Base-by-base conservation (phyloP, 2,797 vertebrate genomes). In the Strix occidentalis region DNA sequence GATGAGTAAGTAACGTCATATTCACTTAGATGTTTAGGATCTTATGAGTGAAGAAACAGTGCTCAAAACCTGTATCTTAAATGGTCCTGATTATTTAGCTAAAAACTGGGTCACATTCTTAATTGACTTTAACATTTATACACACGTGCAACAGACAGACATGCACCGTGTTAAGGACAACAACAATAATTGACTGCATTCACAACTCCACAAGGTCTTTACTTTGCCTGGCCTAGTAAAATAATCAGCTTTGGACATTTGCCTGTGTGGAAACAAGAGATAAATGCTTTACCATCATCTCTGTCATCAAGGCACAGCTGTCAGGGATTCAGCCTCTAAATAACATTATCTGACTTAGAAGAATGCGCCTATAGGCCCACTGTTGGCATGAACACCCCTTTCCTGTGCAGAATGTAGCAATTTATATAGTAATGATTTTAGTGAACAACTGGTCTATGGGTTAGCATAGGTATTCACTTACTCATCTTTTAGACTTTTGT, bases 311-410 rank as follows among this genome's bases (percentile, higher is more conserved):
- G 15, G 29, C 69, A 93, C 72, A 93, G 68, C 46, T 93, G 76
- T 83, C 46, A 66, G 26, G 28, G 56, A 91, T 80, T 94, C 77
- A 72, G 41, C 19, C 18, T 75, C 53, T 80, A 69, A 94, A 77
- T 83, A 92, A 78, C 16, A 51, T 50, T 24, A 90, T 83, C 41
- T 81, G 78, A 93, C 51, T 35, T 68, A 33, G 56, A 84, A 95
- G 51, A 93, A 80, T 82, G 33, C 1, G 43, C 68, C 54, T 68
- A 28, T 72, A 88, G 4, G 1, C 31, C 21, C 17, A 54, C 39
- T 71, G 39, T n/a, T 93, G 84, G 70, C 58, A 79, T 26, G 9
- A 81, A 13, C 37, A 70, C 7, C 20, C 26, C 53, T 53, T 87
- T 78, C 18, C 54, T 82, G 23, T 58, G 45, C 10, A 86, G 79